Evolutionary conservation across 2,888 invertebrate species (phyloP).

Genomic region (Pollenia griseotomentosa): DNA sequence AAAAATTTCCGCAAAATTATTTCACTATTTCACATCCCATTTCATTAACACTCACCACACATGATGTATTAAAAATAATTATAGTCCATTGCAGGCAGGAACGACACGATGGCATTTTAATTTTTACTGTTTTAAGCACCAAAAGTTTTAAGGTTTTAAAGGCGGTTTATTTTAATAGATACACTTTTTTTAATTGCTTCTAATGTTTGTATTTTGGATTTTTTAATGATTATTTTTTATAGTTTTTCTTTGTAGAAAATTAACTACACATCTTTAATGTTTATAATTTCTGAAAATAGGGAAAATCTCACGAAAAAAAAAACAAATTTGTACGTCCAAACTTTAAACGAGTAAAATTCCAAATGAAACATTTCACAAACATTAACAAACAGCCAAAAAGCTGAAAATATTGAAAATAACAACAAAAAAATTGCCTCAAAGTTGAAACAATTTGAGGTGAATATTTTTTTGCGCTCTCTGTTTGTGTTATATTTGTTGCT

Average conservation of each 20-base stretch:
- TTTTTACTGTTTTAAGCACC: constrained; percentile 1
- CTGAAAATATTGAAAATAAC: constrained; percentile 16
- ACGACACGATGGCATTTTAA: constrained; percentile 78
- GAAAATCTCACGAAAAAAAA: constrained; percentile 4
- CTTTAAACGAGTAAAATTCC: constrained; percentile 58
- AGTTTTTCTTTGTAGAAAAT: constrained; percentile 3
- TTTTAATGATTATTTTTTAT: constrained; percentile 17
- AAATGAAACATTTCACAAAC: constrained; percentile 68
- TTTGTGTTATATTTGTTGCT: constrained; percentile 30
- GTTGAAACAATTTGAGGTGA: constrained; percentile 43
- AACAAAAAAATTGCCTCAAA: constrained; percentile 37
- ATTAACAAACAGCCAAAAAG: constrained; percentile 15
- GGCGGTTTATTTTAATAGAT: not conserved
- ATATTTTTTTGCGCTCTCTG: constrained; percentile 50
- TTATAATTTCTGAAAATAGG: constrained; percentile 10
- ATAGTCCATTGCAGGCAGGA: constrained; percentile 80
- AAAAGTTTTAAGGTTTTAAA: constrained; percentile 10
- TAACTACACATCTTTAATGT: not conserved
- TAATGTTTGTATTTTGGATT: constrained; percentile 23
- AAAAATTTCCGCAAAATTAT: constrained; percentile 2
- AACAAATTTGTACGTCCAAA: constrained; percentile 48
- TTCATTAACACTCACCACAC: constrained; percentile 77
- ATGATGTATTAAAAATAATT: constrained; percentile 78
- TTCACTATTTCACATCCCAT: constrained; percentile 26
- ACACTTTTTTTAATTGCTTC: constrained; percentile 12